Evolutionary conservation across 2,797 vertebrate genomes (phyloP).

Genomic region (Crocodylus rhombifer): DNA sequence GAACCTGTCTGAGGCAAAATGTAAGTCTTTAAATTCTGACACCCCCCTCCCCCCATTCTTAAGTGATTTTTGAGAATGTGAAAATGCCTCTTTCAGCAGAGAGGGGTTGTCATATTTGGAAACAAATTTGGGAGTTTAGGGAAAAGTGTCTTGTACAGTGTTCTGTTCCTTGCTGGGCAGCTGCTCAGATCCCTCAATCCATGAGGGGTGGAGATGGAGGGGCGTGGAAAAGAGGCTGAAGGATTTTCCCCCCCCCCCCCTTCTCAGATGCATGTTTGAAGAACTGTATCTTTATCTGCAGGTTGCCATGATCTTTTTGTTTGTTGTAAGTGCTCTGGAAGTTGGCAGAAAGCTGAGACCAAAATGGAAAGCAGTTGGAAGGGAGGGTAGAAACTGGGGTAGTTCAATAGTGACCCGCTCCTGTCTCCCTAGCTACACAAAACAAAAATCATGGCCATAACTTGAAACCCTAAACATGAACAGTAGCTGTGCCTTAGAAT

Average conservation of each 20-base stretch:
- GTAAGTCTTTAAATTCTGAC: slow-evolving; percentile 82
- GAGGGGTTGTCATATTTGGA: slow-evolving; percentile 3
- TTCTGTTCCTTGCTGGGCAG: background rate
- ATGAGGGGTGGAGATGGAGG: background rate
- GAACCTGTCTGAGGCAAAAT: slow-evolving; percentile 91
- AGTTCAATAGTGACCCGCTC: background rate
- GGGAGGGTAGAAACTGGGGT: background rate
- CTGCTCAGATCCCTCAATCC: background rate
- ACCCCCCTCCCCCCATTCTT: background rate
- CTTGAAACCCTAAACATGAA: background rate
- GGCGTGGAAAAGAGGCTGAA: background rate
- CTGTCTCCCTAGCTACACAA: background rate
- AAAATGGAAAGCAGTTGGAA: background rate
- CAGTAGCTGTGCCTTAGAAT: slow-evolving; percentile 67
- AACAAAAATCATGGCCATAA: slow-evolving; percentile 9
- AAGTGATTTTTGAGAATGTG: background rate
- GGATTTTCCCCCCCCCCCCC: background rate
- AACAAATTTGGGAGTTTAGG: slow-evolving; percentile 9
- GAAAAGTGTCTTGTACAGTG: background rate
- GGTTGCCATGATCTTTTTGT: background rate
- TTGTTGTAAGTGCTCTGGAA: background rate
- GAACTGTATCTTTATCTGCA: background rate
- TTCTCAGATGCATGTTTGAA: slow-evolving; percentile 10
- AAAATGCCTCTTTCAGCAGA: slow-evolving; percentile 3
- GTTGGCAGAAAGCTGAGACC: background rate